Evolutionary conservation across 2,888 invertebrate species (phyloP).

Genomic region (Panopea generosa): DNA sequence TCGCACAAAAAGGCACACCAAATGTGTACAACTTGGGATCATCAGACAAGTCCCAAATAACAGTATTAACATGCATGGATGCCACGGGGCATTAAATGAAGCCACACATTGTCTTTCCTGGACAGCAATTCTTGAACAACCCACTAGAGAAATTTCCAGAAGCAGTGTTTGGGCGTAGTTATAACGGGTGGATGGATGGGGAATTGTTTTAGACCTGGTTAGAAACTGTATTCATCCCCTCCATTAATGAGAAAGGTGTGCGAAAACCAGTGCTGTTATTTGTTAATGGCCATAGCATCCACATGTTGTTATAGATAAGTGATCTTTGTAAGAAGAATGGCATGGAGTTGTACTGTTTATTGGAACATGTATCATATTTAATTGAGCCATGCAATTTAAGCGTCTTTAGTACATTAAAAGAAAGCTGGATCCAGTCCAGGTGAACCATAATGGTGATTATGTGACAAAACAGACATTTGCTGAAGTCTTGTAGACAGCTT

Average conservation of each 20-base stretch:
- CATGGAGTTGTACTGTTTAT: too few relatives aligned
- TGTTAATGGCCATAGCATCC: too few relatives aligned
- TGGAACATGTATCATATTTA: too few relatives aligned
- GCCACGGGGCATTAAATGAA: neutral
- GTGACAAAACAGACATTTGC: neutral
- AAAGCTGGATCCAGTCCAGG: too few relatives aligned
- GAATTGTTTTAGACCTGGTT: slow-evolving; percentile 24
- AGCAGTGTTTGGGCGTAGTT: slow-evolving; percentile 5
- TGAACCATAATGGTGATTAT: too few relatives aligned
- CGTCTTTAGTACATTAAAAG: slow-evolving; percentile 28
- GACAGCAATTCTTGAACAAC: slow-evolving; percentile 8
- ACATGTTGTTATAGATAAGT: too few relatives aligned
- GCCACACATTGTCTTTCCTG: slow-evolving; percentile 14
- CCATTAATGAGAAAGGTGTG: slow-evolving; percentile 4
- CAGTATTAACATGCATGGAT: slow-evolving; percentile 20
- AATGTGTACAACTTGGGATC: slow-evolving; percentile 25
- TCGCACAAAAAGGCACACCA: slow-evolving; percentile 24
- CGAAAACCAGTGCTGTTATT: too few relatives aligned
- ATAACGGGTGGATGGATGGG: slow-evolving; percentile 24
- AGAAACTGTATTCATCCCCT: slow-evolving; percentile 18
- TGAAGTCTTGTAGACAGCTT: slow-evolving; percentile 21
- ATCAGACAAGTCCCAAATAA: slow-evolving; percentile 19
- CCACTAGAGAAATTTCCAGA: slow-evolving; percentile 19
- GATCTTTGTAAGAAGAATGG: too few relatives aligned
- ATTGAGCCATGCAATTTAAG: too few relatives aligned